Base-by-base conservation (phyloP, 2,888 invertebrate species). In the Catocala nupta region DNA sequence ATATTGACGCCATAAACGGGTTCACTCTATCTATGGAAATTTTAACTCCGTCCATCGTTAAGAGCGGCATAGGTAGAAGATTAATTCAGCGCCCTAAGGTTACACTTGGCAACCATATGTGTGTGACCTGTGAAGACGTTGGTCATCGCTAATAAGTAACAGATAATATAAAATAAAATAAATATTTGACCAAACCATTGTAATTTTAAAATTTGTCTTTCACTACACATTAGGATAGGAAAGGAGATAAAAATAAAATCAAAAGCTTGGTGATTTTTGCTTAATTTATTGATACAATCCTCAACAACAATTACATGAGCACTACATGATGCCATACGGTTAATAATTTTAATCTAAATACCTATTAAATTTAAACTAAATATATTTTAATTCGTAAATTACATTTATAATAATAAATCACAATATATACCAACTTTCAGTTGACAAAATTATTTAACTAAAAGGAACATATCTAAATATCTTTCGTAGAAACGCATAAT, bases 271-370 rank as follows among this genome's bases (percentile, higher is more conserved):
- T 68, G 69, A 78, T 81, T 87, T 90, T 90, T 87, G 79, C 89
- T 91, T 90, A 90, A 73, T 93, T 92, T 92, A 93, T 92, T 93
- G 89, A 91, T 91, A 91, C 88, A 91, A 90, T 91, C 85, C 85
- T 92, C 92, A 93, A 93, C 92, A 93, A 92, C 88, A 89, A 89
- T 85, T 90, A 91, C 89, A 88, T 84, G 85, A 91, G 87, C 86
- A 87, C 91, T 93, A 92, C 90, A 88, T 87, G 89, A 90, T 86
- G 80, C 78, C 70, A 75, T 86, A 85, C 83, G 87, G 81, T 88
- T 89, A 87, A 85, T 90, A 89, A 82, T 82, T 84, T 83, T 83
- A 84, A 82, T 83, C 86, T 90, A 90, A 81, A 88, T 87, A 87
- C 81, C 87, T 90, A 89, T 86, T 87, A 82, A 88, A 84, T 87